Base-by-base conservation (phyloP, 1,140 invertebrate species). In the Anthonomus grandis region DNA sequence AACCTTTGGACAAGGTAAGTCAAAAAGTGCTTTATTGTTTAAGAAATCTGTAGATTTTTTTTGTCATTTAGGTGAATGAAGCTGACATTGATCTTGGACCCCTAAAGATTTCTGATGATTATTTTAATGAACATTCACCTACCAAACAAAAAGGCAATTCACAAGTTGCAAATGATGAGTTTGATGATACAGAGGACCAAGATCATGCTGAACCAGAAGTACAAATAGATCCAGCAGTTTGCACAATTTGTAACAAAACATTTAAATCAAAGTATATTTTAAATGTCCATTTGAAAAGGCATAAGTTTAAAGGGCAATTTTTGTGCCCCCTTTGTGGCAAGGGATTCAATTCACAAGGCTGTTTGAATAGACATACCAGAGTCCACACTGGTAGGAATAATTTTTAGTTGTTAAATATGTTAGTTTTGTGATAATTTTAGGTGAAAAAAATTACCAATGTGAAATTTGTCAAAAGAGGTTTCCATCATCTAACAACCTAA, bases 211-310 rank as follows among this genome's bases (percentile, higher is more conserved):
- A 45, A 13, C 31, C 21, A 27, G 42, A 47, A 24, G 9, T 46
- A n/a, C 12, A 27, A 4, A 57, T 57, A 6, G 18, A 61, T 45
- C 44, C 49, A 0, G 46, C 49, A 6, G 47, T 62, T 58, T 86
- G 84, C 68, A 79, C 83, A 39, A 70, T 79, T 1, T 86, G 84
- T 64, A 76, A 78, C 44, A 79, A 80, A 63, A 78, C 80, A 21
- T 86, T 86, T 69, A 85, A 84, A 59, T 83, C 85, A 64, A 85
- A 67, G 59, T 63, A 67, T 37, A 63, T 64, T 23, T 48, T 91
- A 3, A 89, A 88, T 68, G 90, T 89, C 36, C 87, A 89, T 59
- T 78, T 83, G 57, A 77, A 85, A 36, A 80, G 80, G 15, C 87
- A 89, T 62, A 85, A 83, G 17, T 81, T 82, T 51, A 74, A 74